Percentiles rank a stretch among this genome's conserved stretches.
Conservation (phyloP, 2,113 vertebrate species). For the Chaetura pelagica region DNA sequence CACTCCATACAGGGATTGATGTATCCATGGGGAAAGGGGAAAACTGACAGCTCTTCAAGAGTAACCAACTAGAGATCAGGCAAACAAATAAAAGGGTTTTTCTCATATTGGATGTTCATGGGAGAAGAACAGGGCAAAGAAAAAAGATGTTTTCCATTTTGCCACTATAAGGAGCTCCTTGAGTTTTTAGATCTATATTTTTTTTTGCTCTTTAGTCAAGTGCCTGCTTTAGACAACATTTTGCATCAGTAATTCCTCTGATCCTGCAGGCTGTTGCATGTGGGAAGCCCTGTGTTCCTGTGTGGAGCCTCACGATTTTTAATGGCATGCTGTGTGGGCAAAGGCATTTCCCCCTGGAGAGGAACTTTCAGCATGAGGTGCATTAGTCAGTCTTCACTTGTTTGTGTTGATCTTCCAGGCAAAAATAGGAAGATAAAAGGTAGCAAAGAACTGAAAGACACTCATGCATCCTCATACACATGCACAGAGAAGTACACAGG, state of each 20-base stretch:
- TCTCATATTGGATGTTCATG: not conserved
- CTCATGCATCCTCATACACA: not conserved
- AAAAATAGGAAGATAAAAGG: not conserved
- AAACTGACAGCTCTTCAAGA: constrained; percentile 24
- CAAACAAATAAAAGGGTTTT: constrained; percentile 5
- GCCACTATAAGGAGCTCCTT: not conserved
- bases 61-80: not conserved
- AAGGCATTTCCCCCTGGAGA: constrained; percentile 11
- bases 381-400: constrained; percentile 13
- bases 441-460: not conserved
- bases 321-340: not conserved
- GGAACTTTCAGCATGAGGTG: not conserved
- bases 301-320: constrained; percentile 4
- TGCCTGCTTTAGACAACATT: not conserved
- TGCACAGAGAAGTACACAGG: not conserved
- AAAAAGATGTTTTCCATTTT: not conserved
- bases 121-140: not conserved
- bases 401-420: constrained; percentile 11
- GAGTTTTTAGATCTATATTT: not conserved
- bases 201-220: not conserved
- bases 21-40: not conserved
- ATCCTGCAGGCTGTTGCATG: not conserved
- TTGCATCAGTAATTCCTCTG: constrained; percentile 11
- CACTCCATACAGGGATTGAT: not conserved
- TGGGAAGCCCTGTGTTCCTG: constrained; percentile 7